Evolutionary conservation across 2,113 vertebrate species (phyloP).

Genomic region (Coracopsis vasa): DNA sequence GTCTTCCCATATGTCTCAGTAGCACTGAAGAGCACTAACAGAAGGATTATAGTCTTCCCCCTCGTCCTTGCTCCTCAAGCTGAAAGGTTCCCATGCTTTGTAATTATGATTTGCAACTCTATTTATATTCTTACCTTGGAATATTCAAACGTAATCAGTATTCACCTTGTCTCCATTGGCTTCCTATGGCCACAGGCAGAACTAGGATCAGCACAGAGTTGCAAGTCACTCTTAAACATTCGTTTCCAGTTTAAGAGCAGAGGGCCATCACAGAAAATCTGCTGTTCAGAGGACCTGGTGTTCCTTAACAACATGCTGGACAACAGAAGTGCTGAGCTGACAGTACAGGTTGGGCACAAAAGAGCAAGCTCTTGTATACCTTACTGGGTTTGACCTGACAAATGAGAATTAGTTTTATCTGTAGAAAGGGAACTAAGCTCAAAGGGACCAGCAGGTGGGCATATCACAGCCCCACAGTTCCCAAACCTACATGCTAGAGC

Average conservation of each 20-base stretch:
- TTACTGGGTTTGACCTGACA: neutral
- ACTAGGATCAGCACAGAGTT: neutral
- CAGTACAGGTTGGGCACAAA: neutral
- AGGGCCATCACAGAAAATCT: neutral
- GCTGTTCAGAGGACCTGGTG: neutral
- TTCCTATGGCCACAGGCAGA: neutral
- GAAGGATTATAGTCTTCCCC: neutral
- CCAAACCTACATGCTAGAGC: neutral
- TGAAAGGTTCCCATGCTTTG: neutral
- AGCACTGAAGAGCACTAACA: neutral
- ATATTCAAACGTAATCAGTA: neutral
- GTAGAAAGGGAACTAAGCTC: neutral
- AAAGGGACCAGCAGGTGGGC: neutral
- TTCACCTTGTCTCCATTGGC: neutral
- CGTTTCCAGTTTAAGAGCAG: neutral
- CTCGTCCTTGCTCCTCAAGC: neutral
- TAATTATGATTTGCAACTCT: neutral
- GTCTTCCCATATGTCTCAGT: neutral
- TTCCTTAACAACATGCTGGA: neutral
- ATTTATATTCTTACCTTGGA: neutral
- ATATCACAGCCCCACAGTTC: neutral
- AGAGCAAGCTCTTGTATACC: neutral
- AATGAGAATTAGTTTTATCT: neutral
- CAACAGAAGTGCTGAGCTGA: neutral
- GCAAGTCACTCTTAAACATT: neutral